These are phyloP conservation scores for Halcyon smyrnensis DNA, from an alignment of 2,797 vertebrate genomes.

Conservation along the genomic window DNA sequence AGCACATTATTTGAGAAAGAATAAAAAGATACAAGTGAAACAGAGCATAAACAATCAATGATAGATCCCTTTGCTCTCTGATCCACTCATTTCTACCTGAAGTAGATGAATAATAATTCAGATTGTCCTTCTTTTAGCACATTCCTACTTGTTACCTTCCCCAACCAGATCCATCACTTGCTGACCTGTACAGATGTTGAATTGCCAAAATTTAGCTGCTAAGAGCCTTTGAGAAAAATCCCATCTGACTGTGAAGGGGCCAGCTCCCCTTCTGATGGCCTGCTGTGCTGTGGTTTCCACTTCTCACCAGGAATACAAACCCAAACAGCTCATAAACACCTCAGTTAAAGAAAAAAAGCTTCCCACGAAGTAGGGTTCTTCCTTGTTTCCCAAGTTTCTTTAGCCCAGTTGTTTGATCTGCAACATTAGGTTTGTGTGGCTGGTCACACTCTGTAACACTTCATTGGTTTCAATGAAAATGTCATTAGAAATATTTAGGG, in stretches of 20 bases:
- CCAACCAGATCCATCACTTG: neutral
- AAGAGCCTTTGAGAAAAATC: neutral
- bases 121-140: neutral
- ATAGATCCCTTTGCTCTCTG: neutral
- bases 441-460: neutral
- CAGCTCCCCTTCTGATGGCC: neutral
- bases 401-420: neutral
- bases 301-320: neutral
- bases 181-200: neutral
- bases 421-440: neutral
- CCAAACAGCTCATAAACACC: neutral
- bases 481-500: neutral
- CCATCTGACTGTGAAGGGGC: neutral
- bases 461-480: neutral
- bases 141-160: neutral
- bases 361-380: neutral
- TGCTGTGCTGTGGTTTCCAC: neutral
- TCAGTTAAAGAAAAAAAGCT: neutral
- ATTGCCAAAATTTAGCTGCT: neutral
- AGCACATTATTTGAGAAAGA: neutral
- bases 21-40: neutral
- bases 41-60: rapidly evolving
- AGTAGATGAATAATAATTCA: neutral
- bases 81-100: neutral
- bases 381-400: neutral